Conservation (phyloP, 2,888 invertebrate genomes). For the Nemapogon koenigi region DNA sequence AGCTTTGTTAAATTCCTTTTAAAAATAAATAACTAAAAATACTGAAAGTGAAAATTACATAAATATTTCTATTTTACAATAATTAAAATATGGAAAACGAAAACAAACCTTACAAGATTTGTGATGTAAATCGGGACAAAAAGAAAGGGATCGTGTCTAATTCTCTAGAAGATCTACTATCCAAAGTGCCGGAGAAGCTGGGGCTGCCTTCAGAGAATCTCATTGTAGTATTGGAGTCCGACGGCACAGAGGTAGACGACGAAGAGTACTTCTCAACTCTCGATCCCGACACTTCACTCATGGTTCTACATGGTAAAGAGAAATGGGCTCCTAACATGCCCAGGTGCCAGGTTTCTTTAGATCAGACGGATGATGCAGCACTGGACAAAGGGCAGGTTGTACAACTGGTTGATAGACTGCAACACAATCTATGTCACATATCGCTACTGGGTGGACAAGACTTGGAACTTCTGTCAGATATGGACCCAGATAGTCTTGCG, state of each 20-base stretch:
- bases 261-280: conserved; percentile 93
- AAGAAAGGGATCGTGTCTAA: conserved; percentile 84
- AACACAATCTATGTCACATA: conserved; percentile 84
- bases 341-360: conserved; percentile 67
- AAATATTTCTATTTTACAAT: background rate
- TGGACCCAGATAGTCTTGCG: conserved; percentile 88
- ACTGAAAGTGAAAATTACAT: too few species aligned
- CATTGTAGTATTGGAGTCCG: conserved; percentile 86
- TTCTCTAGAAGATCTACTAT: conserved; percentile 78
- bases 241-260: conserved; percentile 95
- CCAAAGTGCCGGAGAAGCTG: conserved; percentile 78
- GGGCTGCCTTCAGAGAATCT: conserved; percentile 69
- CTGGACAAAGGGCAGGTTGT: conserved; percentile 68
- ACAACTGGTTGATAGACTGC: conserved; percentile 78
- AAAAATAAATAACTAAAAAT: background rate
- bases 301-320: conserved; percentile 79
- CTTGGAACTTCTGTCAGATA: conserved; percentile 83
- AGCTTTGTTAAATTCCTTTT: background rate
- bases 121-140: conserved; percentile 79
- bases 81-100: conserved; percentile 59
- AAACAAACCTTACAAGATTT: conserved; percentile 79
- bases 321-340: conserved; percentile 75
- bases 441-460: conserved; percentile 85
- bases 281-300: conserved; percentile 85
- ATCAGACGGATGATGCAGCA: conserved; percentile 63